Base-by-base conservation (phyloP, 2,797 vertebrate species). In the Miichthys miiuy region DNA sequence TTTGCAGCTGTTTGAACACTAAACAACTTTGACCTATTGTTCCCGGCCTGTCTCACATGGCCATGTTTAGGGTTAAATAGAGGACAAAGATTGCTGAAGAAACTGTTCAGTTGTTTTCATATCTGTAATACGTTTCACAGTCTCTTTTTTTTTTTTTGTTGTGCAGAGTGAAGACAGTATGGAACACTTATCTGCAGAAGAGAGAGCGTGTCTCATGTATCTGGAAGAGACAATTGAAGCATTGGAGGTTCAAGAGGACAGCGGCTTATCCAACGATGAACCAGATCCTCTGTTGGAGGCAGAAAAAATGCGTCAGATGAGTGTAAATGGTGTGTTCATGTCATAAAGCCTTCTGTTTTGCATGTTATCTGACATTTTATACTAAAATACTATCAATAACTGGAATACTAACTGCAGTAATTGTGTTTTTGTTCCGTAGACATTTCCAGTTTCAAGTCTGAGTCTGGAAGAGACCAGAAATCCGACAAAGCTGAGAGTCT, bases 221-320 rank as follows among this genome's bases (percentile, higher is more conserved):
- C 90, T 99, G 69, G 97, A 99, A 85, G 96, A 97, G 89, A 98
- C 97, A 0, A 97, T 99, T 0, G 97, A 97, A 83, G 96, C 97
- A 0, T 83, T 99, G 87, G 97, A 98, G 64, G 75, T 92, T 1
- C 97, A 98, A 79, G 95, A 95, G 42, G 97, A 98, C 93, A 97
- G 96, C 0, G 95, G 97, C 23, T 77, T 97, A 52, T 97, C 97
- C 38, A 95, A 94, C 0, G 96, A 96, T 1, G 96, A 97, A 79
- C 91, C 73, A 16, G 91, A 95, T 2, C 1, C 48, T 34, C 88
- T 42, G 25, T 89, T 80, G 4, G 42, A 71, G 0, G 0, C 12
- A 17, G 50, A 81, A 13, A 78, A 1, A 70, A 85, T 13, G 10
- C 30, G 20, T 23, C 58, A 50, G 52, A 75, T 52, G 1, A 75